Conservation (phyloP, 1,140 invertebrate genomes). For the Manduca sexta region DNA sequence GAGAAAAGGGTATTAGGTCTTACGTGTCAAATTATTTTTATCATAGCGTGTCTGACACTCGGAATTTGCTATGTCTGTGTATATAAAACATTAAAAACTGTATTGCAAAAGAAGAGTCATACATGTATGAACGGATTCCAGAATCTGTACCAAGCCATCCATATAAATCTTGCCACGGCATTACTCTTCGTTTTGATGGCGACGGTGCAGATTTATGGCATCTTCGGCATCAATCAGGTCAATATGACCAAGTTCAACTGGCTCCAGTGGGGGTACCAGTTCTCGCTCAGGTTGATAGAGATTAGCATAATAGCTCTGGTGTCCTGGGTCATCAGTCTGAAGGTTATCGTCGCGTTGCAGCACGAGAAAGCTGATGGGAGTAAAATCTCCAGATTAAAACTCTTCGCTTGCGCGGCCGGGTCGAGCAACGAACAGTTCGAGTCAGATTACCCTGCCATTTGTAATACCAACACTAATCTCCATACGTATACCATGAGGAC, state of each 20-base stretch:
- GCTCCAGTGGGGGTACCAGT: conserved; percentile 93
- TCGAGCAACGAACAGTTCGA: conserved; percentile 85
- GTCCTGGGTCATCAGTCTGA: conserved; percentile 86
- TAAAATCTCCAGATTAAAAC: conserved; percentile 80
- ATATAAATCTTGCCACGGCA: conserved; percentile 89
- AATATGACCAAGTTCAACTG: conserved; percentile 78
- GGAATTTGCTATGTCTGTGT: conserved; percentile 89
- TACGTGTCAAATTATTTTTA: conserved; percentile 87
- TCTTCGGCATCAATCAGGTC: conserved; percentile 80
- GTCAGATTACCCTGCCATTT: conserved; percentile 87
- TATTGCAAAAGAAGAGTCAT: conserved; percentile 78
- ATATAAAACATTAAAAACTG: conserved; percentile 80
- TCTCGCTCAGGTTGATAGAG: conserved; percentile 87
- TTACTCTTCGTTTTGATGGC: conserved; percentile 87
- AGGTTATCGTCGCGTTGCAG: conserved; percentile 70
- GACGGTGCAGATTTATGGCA: conserved; percentile 86
- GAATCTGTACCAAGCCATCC: conserved; percentile 85
- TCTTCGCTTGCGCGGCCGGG: conserved; percentile 84
- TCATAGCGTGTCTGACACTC: conserved; percentile 84
- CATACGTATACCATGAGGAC: conserved; percentile 86
- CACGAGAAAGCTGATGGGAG: conserved; percentile 75
- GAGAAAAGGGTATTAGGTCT: conserved; percentile 79
- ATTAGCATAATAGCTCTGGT: conserved; percentile 87
- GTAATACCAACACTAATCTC: conserved; percentile 88
- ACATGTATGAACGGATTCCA: conserved; percentile 79